Conservation (phyloP, 2,888 invertebrate species). For the Tipula helvola region DNA sequence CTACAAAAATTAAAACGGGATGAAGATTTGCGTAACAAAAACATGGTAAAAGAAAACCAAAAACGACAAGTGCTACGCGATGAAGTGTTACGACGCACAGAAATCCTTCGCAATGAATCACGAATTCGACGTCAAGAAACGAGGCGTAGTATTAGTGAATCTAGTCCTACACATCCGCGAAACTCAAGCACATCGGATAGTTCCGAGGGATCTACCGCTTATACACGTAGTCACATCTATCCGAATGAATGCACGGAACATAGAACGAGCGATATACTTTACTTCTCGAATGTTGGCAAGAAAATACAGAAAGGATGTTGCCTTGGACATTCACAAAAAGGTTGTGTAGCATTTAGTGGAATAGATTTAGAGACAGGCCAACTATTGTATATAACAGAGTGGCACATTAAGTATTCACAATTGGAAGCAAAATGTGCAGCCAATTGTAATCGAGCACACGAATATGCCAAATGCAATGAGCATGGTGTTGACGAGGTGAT, state of each 20-base stretch:
- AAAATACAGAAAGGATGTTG: conserved; percentile 64
- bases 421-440: conserved; percentile 27
- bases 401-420: conserved; percentile 45
- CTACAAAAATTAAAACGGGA: conserved; percentile 53
- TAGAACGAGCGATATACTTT: conserved; percentile 40
- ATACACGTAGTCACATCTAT: conserved; percentile 27
- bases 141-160: conserved; percentile 39
- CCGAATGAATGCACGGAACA: conserved; percentile 38
- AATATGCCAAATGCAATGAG: conserved; percentile 28
- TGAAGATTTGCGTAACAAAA: conserved; percentile 45
- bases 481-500: conserved; percentile 33
- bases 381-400: conserved; percentile 60
- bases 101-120: conserved; percentile 58
- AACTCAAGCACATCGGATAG: conserved; percentile 42
- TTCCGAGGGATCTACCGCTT: conserved; percentile 38
- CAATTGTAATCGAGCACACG: conserved; percentile 26
- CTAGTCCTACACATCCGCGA: conserved; percentile 25
- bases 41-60: conserved; percentile 52
- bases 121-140: conserved; percentile 42
- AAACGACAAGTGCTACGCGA: conserved; percentile 58
- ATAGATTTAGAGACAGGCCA: conserved; percentile 64
- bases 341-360: conserved; percentile 61
- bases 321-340: conserved; percentile 61
- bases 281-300: conserved; percentile 44
- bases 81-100: conserved; percentile 66